These are phyloP conservation scores for Motacilla alba DNA, from an alignment of 2,113 vertebrate species.

Conservation along the genomic window DNA sequence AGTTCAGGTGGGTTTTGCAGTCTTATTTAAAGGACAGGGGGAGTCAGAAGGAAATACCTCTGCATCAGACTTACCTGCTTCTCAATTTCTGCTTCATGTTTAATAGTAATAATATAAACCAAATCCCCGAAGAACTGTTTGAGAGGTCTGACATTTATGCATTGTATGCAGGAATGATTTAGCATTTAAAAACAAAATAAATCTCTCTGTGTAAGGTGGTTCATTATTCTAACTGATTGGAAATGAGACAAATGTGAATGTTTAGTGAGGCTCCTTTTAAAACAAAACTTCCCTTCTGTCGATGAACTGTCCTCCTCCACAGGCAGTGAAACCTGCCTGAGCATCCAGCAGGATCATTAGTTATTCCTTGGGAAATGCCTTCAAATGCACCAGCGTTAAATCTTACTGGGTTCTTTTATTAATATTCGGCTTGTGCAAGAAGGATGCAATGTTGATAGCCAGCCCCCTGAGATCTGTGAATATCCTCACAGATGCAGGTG, in stretches of 20 bases:
- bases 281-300: background rate
- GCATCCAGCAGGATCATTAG: background rate
- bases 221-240: background rate
- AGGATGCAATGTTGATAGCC: background rate
- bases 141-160: background rate
- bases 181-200: conserved; percentile 25
- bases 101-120: background rate
- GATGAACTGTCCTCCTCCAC: background rate
- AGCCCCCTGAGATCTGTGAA: background rate
- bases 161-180: background rate
- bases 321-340: background rate
- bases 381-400: background rate
- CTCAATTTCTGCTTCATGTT: background rate
- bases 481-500: background rate
- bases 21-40: background rate
- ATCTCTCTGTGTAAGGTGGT: background rate
- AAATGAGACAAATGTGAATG: background rate
- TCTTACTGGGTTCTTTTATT: background rate
- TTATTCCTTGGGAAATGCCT: background rate
- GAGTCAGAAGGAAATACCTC: background rate
- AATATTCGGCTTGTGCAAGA: background rate
- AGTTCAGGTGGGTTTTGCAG: background rate
- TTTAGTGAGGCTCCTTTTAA: background rate
- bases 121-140: background rate
- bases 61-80: background rate